Conservation (phyloP, 1,140 invertebrate genomes). For the Euura lappo region DNA sequence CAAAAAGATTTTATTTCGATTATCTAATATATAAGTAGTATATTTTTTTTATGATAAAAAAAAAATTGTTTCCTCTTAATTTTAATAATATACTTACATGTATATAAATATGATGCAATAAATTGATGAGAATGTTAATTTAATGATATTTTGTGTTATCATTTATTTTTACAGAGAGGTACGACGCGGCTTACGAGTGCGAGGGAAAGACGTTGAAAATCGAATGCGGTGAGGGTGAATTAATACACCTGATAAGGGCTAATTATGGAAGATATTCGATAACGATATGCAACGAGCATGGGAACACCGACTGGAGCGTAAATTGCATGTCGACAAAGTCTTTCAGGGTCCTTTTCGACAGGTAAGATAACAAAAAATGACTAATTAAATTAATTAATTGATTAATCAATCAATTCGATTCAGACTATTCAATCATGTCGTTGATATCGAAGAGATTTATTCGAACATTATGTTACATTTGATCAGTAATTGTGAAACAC, state of each 20-base stretch:
- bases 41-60: background rate
- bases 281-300: slow-evolving; percentile 95
- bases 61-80: background rate
- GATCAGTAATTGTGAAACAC: no score
- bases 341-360: slow-evolving; percentile 78
- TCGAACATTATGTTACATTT: no score
- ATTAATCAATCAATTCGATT: background rate
- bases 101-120: no score
- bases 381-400: background rate
- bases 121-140: no score
- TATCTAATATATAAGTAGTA: no score
- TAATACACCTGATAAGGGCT: slow-evolving; percentile 91
- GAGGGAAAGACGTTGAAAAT: slow-evolving; percentile 89
- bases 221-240: slow-evolving; percentile 83
- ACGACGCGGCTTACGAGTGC: slow-evolving; percentile 92
- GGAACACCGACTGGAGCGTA: slow-evolving; percentile 95
- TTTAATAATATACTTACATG: no score
- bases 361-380: slow-evolving; percentile 61
- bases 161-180: slow-evolving; percentile 69
- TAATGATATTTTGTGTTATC: slow-evolving; percentile 15
- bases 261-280: slow-evolving; percentile 96
- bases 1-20: no score
- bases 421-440: no score
- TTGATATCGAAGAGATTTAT: background rate
- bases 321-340: slow-evolving; percentile 91